phyloP scores from a whole-genome alignment of 1,140 invertebrate genomes.

The Leptinotarsa lineolata region DNA sequence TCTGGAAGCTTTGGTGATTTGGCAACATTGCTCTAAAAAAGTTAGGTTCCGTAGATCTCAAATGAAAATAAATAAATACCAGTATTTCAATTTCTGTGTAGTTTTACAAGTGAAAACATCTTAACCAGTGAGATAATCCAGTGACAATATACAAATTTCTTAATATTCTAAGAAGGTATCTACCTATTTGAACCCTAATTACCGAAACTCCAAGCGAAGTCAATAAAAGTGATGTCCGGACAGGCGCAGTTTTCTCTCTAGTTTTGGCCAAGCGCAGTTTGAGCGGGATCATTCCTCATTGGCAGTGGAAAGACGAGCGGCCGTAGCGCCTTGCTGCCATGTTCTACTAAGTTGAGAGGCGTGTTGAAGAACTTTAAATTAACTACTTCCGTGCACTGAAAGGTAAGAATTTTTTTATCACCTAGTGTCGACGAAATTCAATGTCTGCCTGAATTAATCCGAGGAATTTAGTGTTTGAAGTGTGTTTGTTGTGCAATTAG shows the following conservation, averaged over 20 bases:
- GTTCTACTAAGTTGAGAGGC: slow-evolving; percentile 43
- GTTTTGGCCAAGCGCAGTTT: slow-evolving; percentile 41
- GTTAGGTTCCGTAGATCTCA: too few relatives aligned
- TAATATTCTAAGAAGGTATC: background rate
- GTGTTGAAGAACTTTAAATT: slow-evolving; percentile 39
- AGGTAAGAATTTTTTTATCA: slow-evolving; percentile 18
- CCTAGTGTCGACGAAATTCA: background rate
- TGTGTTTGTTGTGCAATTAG: slow-evolving; percentile 28
- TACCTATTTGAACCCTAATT: background rate
- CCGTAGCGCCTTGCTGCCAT: slow-evolving; percentile 46
- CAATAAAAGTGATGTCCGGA: slow-evolving; percentile 13
- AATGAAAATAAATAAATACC: too few relatives aligned
- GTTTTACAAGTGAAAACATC: too few relatives aligned
- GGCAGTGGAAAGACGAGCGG: slow-evolving; percentile 32
- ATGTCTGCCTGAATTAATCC: background rate
- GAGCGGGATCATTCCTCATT: slow-evolving; percentile 44
- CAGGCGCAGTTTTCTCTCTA: background rate
- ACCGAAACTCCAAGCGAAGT: background rate
- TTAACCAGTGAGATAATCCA: too few relatives aligned
- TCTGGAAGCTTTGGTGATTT: too few relatives aligned
- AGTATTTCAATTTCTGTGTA: too few relatives aligned
- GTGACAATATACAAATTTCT: background rate
- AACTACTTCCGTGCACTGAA: slow-evolving; percentile 22
- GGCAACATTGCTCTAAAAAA: too few relatives aligned
- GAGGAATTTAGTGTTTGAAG: background rate